Evolutionary conservation across 2,113 vertebrate species (phyloP).

Genomic region (Perca schrenkii): DNA sequence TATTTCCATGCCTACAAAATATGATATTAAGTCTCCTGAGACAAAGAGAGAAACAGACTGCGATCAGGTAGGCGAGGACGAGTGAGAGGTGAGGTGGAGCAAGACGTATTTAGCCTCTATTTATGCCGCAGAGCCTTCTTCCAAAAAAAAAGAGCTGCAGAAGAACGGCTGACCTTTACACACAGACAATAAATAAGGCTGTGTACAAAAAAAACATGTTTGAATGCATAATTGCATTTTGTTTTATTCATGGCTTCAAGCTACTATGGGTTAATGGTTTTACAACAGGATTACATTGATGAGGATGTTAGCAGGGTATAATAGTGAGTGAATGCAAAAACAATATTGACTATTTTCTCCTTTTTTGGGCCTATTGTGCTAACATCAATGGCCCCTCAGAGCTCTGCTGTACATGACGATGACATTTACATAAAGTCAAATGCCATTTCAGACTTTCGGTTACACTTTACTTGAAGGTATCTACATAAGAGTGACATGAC

Average conservation of each 20-base stretch:
- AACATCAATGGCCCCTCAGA: slow-evolving; percentile 6
- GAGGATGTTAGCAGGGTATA: slow-evolving; percentile 31
- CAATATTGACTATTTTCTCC: too few species aligned
- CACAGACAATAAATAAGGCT: slow-evolving; percentile 47
- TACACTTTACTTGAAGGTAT: too few species aligned
- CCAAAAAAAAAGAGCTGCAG: slow-evolving; percentile 35
- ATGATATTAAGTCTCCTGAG: slow-evolving; percentile 47
- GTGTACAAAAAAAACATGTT: slow-evolving; percentile 38
- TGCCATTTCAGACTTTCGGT: slow-evolving; percentile 35
- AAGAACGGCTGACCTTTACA: slow-evolving; percentile 49
- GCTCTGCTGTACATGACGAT: slow-evolving; percentile 3
- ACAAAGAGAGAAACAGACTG: slow-evolving; percentile 23
- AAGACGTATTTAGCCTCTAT: slow-evolving; percentile 14
- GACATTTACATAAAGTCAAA: slow-evolving; percentile 50
- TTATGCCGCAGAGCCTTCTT: slow-evolving; percentile 28
- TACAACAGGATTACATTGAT: slow-evolving; percentile 52
- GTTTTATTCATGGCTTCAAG: slow-evolving; percentile 60
- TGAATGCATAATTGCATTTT: slow-evolving; percentile 58
- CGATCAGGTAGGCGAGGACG: slow-evolving; percentile 18
- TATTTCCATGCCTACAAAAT: slow-evolving; percentile 34
- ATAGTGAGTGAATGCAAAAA: background rate
- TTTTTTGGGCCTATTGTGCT: background rate
- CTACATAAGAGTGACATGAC: too few species aligned
- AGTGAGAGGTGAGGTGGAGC: slow-evolving; percentile 26
- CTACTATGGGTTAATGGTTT: slow-evolving; percentile 48